Percentiles rank a stretch among this genome's conserved stretches.
phyloP scores from a whole-genome alignment of 2,888 invertebrate species.

The Oxyscelio sp. region DNA sequence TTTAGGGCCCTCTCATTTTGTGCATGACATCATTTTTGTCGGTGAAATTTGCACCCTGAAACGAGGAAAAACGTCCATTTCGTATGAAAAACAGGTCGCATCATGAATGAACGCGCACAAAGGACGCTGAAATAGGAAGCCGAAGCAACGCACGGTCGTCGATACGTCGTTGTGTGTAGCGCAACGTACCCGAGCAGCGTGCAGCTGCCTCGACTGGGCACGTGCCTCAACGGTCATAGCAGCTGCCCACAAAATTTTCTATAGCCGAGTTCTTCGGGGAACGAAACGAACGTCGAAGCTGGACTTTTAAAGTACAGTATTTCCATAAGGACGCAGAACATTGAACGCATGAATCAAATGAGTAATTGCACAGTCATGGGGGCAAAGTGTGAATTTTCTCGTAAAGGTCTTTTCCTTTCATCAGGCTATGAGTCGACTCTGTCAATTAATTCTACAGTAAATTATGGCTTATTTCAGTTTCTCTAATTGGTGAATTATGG shows the following conservation, averaged over 20 bases:
- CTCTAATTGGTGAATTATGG: no score
- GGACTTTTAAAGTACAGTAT: conserved; percentile 50
- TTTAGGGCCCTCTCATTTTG: no score
- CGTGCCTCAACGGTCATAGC: conserved; percentile 87
- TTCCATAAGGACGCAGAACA: background rate
- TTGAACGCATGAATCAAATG: conserved; percentile 12
- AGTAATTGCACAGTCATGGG: conserved; percentile 7
- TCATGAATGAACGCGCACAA: conserved; percentile 67
- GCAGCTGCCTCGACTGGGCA: conserved; percentile 85
- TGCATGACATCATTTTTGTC: no score
- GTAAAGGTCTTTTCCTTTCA: no score
- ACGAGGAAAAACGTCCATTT: conserved; percentile 43
- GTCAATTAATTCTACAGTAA: no score
- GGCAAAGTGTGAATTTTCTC: no score
- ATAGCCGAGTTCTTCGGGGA: conserved; percentile 56
- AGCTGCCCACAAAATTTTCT: conserved; percentile 85
- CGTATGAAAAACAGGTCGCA: conserved; percentile 50
- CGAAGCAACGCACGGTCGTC: conserved; percentile 33
- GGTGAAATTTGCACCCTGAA: conserved; percentile 13
- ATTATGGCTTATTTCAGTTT: no score
- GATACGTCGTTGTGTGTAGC: conserved; percentile 54
- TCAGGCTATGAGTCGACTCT: no score
- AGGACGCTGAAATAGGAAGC: conserved; percentile 56
- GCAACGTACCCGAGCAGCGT: conserved; percentile 73
- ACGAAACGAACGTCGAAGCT: conserved; percentile 27